These are phyloP conservation scores for Ctenochaetus hawaiiensis DNA, from an alignment of 2,797 vertebrate genomes.

Conservation along the genomic window DNA sequence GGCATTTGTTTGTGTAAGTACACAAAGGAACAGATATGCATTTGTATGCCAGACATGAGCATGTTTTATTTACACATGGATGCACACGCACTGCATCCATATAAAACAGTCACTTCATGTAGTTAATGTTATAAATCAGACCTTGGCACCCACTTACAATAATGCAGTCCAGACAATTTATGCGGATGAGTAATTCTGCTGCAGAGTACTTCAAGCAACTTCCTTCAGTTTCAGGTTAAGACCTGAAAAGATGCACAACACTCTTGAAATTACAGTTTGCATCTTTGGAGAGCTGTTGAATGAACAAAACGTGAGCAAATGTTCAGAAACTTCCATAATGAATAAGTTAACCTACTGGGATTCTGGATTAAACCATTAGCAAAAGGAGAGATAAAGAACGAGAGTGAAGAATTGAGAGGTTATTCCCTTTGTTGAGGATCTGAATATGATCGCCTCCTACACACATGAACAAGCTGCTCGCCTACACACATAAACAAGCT, in stretches of 20 bases:
- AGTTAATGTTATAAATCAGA: slow-evolving; percentile 21
- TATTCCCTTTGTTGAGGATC: slow-evolving; percentile 58
- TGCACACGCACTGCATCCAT: slow-evolving; percentile 10
- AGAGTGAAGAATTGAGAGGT: slow-evolving; percentile 54
- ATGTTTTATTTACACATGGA: slow-evolving; percentile 27
- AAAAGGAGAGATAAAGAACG: slow-evolving; percentile 50
- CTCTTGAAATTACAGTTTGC: background rate
- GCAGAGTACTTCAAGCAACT: slow-evolving; percentile 16
- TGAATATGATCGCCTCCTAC: slow-evolving; percentile 57
- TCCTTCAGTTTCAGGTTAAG: slow-evolving; percentile 11
- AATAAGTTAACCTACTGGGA: slow-evolving; percentile 42
- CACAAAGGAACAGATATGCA: slow-evolving; percentile 27
- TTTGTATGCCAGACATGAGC: slow-evolving; percentile 35
- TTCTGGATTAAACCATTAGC: slow-evolving; percentile 60
- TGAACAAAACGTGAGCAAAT: slow-evolving; percentile 4
- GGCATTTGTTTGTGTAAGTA: slow-evolving; percentile 32
- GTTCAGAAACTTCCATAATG: slow-evolving; percentile 44
- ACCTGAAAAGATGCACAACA: background rate
- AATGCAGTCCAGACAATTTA: slow-evolving; percentile 30
- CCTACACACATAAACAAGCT: slow-evolving; percentile 51
- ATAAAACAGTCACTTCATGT: slow-evolving; percentile 36
- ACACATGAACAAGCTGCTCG: slow-evolving; percentile 27
- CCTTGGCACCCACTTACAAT: slow-evolving; percentile 5
- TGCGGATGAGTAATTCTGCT: slow-evolving; percentile 15
- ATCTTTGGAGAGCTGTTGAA: slow-evolving; percentile 25